phyloP scores from a whole-genome alignment of 2,797 vertebrate genomes.

The Bucorvus abyssinicus region DNA sequence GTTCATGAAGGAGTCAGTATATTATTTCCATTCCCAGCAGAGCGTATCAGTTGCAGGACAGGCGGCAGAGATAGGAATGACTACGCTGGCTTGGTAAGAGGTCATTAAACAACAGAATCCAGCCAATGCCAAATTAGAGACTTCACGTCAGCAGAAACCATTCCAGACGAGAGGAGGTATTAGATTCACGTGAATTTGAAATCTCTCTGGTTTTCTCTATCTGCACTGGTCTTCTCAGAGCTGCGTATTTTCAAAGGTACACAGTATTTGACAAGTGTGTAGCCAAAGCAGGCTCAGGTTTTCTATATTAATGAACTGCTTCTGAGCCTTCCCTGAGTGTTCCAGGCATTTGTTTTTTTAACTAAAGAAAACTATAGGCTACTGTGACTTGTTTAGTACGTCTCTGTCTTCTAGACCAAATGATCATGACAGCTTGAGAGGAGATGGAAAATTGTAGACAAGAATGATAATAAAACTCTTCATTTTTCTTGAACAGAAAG shows the following conservation, averaged over 20 bases:
- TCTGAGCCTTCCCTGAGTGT: not conserved
- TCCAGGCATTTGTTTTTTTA: not conserved
- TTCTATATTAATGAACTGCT: not conserved
- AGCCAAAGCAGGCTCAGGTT: not conserved
- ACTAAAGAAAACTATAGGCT: not conserved
- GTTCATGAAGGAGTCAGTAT: not conserved
- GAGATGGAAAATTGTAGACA: conserved; percentile 2
- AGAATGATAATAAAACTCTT: conserved; percentile 23
- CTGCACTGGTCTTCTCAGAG: not conserved
- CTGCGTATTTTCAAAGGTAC: not conserved
- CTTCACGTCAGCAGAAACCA: not conserved
- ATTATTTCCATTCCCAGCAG: not conserved
- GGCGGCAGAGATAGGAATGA: not conserved
- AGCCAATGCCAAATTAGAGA: not conserved
- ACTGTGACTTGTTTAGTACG: not conserved
- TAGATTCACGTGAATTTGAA: not conserved
- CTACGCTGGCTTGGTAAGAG: not conserved
- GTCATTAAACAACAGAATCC: not conserved
- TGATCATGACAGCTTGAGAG: conserved; percentile 8
- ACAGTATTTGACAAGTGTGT: not conserved
- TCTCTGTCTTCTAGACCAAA: conserved; percentile 14
- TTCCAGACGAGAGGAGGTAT: not conserved
- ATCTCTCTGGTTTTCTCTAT: not conserved
- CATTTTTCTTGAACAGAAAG: conserved; percentile 84
- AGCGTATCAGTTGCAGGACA: not conserved